Percentiles rank a stretch among this genome's conserved stretches.
phyloP scores from a whole-genome alignment of 1,140 invertebrate genomes.

The Melipona quadrifasciata region DNA sequence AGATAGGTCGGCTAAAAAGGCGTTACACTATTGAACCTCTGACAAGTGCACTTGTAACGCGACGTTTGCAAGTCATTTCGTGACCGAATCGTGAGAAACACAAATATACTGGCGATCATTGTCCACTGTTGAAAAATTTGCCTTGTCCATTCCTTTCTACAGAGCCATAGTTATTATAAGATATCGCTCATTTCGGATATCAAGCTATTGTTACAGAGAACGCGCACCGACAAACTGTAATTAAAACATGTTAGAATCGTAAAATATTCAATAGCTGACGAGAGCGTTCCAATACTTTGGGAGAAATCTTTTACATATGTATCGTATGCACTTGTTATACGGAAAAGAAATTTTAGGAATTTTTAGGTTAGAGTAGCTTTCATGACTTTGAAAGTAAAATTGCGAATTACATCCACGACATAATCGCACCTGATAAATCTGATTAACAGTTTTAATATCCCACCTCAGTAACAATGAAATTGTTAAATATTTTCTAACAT shows the following conservation, averaged over 20 bases:
- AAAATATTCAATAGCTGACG: neutral
- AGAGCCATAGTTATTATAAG: neutral
- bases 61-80: conserved; percentile 78
- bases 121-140: conserved; percentile 31
- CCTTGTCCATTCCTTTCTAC: neutral
- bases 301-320: neutral
- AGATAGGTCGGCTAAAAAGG: conserved; percentile 49
- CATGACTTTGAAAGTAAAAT: neutral
- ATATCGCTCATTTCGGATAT: neutral
- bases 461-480: too few species aligned
- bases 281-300: neutral
- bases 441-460: neutral
- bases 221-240: neutral
- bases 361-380: neutral
- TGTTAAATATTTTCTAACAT: neutral
- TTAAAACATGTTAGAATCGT: too few species aligned
- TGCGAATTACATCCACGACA: too few species aligned
- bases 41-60: conserved; percentile 71
- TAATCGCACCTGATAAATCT: too few species aligned
- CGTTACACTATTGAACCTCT: conserved; percentile 64
- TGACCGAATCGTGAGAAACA: conserved; percentile 80
- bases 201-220: neutral
- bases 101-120: conserved; percentile 70
- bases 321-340: neutral
- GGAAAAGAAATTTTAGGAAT: neutral